These are phyloP conservation scores for Cosmia trapezina DNA, from an alignment of 2,888 invertebrate genomes.

Conservation along the genomic window DNA sequence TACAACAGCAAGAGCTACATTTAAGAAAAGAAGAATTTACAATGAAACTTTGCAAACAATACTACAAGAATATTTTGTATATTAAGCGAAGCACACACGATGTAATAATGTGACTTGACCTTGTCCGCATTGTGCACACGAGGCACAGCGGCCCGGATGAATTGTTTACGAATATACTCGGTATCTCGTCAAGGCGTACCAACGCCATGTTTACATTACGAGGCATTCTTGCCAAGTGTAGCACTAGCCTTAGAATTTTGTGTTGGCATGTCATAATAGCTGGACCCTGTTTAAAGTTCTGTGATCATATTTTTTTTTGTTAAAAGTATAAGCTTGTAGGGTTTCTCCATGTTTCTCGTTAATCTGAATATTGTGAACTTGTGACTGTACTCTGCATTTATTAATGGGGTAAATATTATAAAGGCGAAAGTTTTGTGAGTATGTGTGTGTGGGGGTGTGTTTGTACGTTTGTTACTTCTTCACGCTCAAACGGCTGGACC, in stretches of 20 bases:
- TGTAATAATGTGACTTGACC: slow-evolving; percentile 22
- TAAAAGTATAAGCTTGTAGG: background rate
- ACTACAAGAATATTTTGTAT: background rate
- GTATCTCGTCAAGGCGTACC: slow-evolving; percentile 14
- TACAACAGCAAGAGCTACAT: background rate
- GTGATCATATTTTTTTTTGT: background rate
- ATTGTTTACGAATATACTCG: slow-evolving; percentile 46
- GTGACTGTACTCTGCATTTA: no score
- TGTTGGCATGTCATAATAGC: background rate
- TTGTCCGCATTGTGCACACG: slow-evolving; percentile 31
- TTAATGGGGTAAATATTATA: no score
- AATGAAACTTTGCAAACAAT: background rate
- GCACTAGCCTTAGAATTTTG: background rate
- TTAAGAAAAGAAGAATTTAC: background rate
- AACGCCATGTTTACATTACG: slow-evolving; percentile 6
- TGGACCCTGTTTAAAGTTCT: background rate
- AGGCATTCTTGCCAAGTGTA: slow-evolving; percentile 8
- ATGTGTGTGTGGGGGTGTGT: no score
- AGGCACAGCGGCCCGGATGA: slow-evolving; percentile 40
- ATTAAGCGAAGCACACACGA: slow-evolving; percentile 11
- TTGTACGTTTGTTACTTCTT: no score
- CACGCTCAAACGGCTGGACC: no score
- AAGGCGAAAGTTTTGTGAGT: no score
- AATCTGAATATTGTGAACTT: background rate
- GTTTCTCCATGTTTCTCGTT: background rate